Evolutionary conservation across 2,113 vertebrate genomes (phyloP), one percentile per base, ranked within the genome.

Genomic region (Anoura caudifer): DNA sequence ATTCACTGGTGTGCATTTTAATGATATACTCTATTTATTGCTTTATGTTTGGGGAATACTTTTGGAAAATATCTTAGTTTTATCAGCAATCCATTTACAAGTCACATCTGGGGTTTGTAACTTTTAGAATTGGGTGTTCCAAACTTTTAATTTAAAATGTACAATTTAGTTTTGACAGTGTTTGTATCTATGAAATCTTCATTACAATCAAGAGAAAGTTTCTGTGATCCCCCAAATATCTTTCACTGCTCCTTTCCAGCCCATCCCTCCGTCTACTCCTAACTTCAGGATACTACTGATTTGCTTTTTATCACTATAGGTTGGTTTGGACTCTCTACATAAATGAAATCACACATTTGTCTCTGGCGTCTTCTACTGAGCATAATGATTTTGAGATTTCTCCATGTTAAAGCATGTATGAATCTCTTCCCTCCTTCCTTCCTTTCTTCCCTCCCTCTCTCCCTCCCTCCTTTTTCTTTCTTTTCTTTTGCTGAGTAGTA

Each of bases 81-180:
- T 79, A 63, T 79, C 61, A 90, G 47, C 19, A 56, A n/a, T 91
- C 41, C 20, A 81, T 75, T 93, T 69, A 36, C 38, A 93, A 85
- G n/a, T 81, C 43, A 79, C 4, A 67, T 87, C 56, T 76, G 41
- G 70, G 26, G 7, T 36, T 93, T 43, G 16, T 92, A 79, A 43
- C n/a, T 79, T 92, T 92, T 95, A 73, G 15, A 95, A 50, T 72
- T 67, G 16, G 5, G 56, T 90, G 33, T 79, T 82, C 33, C 33
- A 67, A 45, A 72, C n/a, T 73, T 90, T 83, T 90, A 61, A 69
- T 80, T 84, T 91, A 90, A 92, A 96, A 26, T 77, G 12, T 20
- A n/a, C 7, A 87, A 24, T 73, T 96, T 87, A 90, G 15, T 77
- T 73, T 82, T 73, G 52, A 81, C 13, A 52, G 33, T 96, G 24